phyloP scores from a whole-genome alignment of 2,797 vertebrate species.

The Crypturellus tataupa region DNA sequence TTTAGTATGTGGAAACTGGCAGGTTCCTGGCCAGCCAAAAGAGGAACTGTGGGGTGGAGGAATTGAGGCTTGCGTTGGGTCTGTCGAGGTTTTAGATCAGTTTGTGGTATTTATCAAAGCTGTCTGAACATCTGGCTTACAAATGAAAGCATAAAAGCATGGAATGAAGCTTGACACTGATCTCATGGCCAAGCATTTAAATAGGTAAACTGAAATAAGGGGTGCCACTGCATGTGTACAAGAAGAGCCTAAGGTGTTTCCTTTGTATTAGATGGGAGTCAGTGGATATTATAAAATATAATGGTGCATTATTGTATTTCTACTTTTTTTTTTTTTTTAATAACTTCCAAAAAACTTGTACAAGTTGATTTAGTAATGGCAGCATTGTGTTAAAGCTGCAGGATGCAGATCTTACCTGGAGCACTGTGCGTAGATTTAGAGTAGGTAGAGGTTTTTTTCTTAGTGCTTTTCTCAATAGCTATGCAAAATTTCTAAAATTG shows the following conservation, averaged over 20 bases:
- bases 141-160: neutral
- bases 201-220: neutral
- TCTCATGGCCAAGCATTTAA: neutral
- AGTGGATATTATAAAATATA: neutral
- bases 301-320: neutral
- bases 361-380: neutral
- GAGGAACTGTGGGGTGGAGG: neutral
- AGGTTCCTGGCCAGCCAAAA: neutral
- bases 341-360: neutral
- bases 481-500: neutral
- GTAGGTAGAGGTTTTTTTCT: neutral
- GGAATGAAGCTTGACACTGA: neutral
- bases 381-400: neutral
- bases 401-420: neutral
- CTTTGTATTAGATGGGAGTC: neutral
- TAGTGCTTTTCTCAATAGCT: neutral
- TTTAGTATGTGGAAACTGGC: neutral
- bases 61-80: neutral
- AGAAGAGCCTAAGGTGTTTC: neutral
- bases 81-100: neutral
- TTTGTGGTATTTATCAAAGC: neutral
- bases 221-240: neutral
- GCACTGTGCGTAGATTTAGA: neutral
- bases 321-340: neutral
- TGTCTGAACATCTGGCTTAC: neutral